phyloP scores from a whole-genome alignment of 2,888 invertebrate species.

The Limenitis camilla region DNA sequence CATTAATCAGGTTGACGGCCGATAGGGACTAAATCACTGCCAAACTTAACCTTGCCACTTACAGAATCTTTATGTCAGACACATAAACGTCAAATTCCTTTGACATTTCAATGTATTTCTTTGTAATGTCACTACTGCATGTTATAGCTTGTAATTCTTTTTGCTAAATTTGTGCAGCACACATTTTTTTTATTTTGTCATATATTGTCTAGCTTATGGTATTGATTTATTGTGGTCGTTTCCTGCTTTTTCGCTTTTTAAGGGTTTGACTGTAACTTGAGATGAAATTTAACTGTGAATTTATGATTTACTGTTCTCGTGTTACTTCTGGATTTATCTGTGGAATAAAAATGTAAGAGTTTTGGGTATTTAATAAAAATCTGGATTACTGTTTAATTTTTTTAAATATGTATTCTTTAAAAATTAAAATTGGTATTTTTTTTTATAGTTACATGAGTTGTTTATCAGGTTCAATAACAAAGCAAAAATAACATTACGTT shows the following conservation, averaged over 20 bases:
- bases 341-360: no score
- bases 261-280: slow-evolving; percentile 58
- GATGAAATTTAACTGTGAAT: slow-evolving; percentile 28
- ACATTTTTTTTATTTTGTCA: slow-evolving; percentile 45
- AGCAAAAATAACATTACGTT: no score
- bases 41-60: slow-evolving; percentile 43
- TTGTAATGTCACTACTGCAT: slow-evolving; percentile 63
- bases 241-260: slow-evolving; percentile 55
- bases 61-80: slow-evolving; percentile 36
- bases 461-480: no score
- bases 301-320: no score
- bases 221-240: slow-evolving; percentile 61
- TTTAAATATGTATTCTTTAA: no score
- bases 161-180: slow-evolving; percentile 60
- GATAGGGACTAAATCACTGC: slow-evolving; percentile 72
- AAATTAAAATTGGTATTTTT: no score
- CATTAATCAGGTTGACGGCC: slow-evolving; percentile 74
- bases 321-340: no score
- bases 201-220: slow-evolving; percentile 56
- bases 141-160: slow-evolving; percentile 73
- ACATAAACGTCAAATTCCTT: slow-evolving; percentile 36
- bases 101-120: slow-evolving; percentile 26
- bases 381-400: no score
- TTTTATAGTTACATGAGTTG: no score
- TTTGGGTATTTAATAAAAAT: no score